Conservation (phyloP, 2,797 vertebrate species). For the Centropyge bicolor region DNA sequence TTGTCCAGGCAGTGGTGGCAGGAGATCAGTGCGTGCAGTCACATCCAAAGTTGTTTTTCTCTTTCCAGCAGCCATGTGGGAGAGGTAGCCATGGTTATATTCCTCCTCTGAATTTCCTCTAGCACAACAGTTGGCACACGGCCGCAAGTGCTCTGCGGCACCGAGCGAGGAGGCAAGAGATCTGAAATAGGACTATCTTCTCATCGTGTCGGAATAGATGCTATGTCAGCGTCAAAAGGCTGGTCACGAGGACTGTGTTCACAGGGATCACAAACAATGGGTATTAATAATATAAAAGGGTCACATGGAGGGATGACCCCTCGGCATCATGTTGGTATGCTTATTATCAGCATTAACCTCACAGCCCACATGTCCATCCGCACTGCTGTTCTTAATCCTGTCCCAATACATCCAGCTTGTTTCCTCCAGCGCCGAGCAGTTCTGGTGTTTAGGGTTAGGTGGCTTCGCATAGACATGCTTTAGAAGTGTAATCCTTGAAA, state of each 20-base stretch:
- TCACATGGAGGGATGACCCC: constrained; percentile 15
- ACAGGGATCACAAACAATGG: constrained; percentile 28
- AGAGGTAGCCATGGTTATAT: constrained; percentile 75
- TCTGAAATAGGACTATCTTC: constrained; percentile 36
- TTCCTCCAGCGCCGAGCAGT: constrained; percentile 26
- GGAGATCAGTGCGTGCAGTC: constrained; percentile 48
- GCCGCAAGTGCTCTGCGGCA: constrained; percentile 58
- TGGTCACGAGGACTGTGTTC: neutral
- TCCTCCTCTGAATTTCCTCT: constrained; percentile 54
- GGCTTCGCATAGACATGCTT: constrained; percentile 47
- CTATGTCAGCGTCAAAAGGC: constrained; percentile 17
- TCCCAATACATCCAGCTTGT: constrained; percentile 20
- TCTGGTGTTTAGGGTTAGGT: constrained; percentile 42
- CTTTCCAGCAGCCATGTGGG: constrained; percentile 57
- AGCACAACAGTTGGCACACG: constrained; percentile 55
- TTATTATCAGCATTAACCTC: constrained; percentile 17
- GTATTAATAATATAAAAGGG: constrained; percentile 8
- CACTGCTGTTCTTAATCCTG: constrained; percentile 9
- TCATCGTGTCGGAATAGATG: constrained; percentile 15
- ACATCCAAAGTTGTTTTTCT: constrained; percentile 66
- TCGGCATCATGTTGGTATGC: constrained; percentile 6
- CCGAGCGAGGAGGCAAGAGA: constrained; percentile 23
- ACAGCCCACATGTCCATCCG: constrained; percentile 2
- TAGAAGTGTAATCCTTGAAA: constrained; percentile 56
- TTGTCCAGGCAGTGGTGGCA: constrained; percentile 44